phyloP scores from a whole-genome alignment of 2,797 vertebrate genomes.

The Enteromius mattozi region DNA sequence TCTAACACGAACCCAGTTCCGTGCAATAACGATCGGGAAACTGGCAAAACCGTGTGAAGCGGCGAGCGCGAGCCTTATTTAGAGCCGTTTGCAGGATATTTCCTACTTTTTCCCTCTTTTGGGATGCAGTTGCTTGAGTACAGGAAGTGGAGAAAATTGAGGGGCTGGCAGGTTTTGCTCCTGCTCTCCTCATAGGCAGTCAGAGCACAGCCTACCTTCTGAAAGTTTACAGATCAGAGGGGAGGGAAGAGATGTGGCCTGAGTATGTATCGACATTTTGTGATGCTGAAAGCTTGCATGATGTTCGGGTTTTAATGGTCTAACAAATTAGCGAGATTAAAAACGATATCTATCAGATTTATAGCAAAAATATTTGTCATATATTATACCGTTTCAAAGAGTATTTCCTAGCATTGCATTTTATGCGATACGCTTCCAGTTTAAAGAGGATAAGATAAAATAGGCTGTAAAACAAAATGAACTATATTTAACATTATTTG shows the following conservation, averaged over 20 bases:
- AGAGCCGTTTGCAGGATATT: conserved; percentile 68
- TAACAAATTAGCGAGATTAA: background rate
- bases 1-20: background rate
- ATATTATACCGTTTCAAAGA: too few species aligned
- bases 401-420: background rate
- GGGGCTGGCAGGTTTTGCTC: conserved; percentile 70
- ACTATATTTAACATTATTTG: background rate
- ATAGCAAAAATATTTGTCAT: background rate
- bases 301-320: conserved; percentile 16
- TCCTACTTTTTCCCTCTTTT: conserved; percentile 70
- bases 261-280: conserved; percentile 11
- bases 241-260: conserved; percentile 57
- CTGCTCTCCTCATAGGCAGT: conserved; percentile 56
- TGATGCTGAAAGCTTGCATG: background rate
- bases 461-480: background rate
- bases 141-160: conserved; percentile 80
- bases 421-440: background rate
- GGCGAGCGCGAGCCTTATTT: conserved; percentile 66
- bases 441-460: background rate
- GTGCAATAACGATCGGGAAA: background rate
- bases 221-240: conserved; percentile 58
- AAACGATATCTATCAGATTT: too few species aligned
- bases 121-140: conserved; percentile 73
- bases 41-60: background rate
- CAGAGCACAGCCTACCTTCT: conserved; percentile 65